These are phyloP conservation scores for Cuculus canorus DNA, from an alignment of 2,797 vertebrate species.

Conservation along the genomic window DNA sequence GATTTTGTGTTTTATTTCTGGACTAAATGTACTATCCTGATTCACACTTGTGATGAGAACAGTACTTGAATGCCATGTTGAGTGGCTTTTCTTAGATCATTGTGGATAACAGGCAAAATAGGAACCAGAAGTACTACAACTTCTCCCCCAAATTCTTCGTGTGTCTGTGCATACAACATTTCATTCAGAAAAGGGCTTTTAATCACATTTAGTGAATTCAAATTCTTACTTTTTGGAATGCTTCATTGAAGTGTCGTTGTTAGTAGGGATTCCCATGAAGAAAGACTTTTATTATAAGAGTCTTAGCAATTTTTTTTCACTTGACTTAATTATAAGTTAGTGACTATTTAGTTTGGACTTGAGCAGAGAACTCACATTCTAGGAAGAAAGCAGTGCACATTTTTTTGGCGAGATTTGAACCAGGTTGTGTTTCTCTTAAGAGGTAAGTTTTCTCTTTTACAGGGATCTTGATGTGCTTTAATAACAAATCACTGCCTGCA, in stretches of 20 bases:
- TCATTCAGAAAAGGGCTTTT: neutral
- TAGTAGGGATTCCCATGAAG: neutral
- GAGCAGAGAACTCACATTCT: neutral
- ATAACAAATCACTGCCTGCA: neutral
- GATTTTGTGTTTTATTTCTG: neutral
- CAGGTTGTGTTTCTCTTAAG: neutral
- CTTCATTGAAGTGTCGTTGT: neutral
- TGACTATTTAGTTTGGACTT: neutral
- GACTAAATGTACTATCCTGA: neutral
- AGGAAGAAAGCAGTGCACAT: neutral
- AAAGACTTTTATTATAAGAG: neutral
- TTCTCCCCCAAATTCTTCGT: neutral
- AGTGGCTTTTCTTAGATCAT: neutral
- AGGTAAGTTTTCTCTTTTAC: neutral
- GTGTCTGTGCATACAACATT: neutral
- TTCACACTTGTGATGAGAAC: neutral
- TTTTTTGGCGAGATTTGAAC: neutral
- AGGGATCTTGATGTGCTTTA: neutral
- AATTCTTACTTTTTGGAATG: neutral
- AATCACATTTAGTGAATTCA: neutral
- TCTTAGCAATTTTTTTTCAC: fast-evolving
- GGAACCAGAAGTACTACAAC: neutral
- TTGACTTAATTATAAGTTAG: neutral
- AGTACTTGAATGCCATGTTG: neutral
- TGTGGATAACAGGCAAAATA: neutral